Conservation (phyloP, 2,888 invertebrate species). For the Achlya flavicornis region DNA sequence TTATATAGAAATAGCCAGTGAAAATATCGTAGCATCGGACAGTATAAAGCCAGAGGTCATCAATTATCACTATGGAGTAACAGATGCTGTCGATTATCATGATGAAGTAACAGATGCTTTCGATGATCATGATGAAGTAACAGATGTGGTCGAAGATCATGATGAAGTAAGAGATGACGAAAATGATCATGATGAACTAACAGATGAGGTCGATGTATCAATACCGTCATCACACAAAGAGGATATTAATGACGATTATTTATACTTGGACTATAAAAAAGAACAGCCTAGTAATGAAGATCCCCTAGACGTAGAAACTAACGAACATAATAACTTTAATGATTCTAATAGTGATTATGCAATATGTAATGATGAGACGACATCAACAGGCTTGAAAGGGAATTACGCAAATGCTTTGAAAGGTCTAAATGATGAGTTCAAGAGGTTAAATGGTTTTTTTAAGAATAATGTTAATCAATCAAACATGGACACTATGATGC, state of each 20-base stretch:
- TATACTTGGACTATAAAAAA: not conserved
- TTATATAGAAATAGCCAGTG: not conserved
- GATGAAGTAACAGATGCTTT: not conserved
- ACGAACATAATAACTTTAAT: not conserved
- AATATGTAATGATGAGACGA: constrained; percentile 18
- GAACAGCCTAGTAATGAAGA: not conserved
- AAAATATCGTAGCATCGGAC: not conserved
- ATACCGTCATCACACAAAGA: not conserved
- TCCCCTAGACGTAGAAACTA: not conserved
- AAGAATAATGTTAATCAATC: constrained; percentile 41
- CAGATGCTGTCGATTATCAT: not conserved
- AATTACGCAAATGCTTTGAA: constrained; percentile 35
- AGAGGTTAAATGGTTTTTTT: constrained; percentile 43
- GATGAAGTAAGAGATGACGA: not conserved
- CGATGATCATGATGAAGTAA: not conserved
- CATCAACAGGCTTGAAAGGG: constrained; percentile 18
- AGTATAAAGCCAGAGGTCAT: not conserved
- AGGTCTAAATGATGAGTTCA: constrained; percentile 44
- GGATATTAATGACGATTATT: not conserved
- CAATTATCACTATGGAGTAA: not conserved
- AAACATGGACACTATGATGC: constrained; percentile 44
- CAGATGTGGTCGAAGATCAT: not conserved
- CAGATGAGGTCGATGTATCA: not conserved
- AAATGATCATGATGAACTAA: not conserved
- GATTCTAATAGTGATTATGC: not conserved